Evolutionary conservation across 1,140 invertebrate genomes (phyloP).

Genomic region (Danaus plexippus): DNA sequence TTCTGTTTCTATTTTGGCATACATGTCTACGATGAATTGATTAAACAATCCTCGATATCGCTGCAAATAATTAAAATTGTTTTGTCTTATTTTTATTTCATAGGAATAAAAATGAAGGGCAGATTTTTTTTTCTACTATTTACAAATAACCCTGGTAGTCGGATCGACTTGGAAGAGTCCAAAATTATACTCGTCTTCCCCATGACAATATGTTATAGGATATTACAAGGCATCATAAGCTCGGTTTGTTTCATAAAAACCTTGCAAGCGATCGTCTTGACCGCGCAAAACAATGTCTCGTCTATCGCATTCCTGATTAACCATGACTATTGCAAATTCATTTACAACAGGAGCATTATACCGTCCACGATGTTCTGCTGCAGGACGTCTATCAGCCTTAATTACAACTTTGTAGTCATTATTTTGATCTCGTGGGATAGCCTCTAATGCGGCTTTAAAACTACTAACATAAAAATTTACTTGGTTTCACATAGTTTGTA

Average conservation of each 20-base stretch:
- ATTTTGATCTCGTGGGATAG: conserved; percentile 9
- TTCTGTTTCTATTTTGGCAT: conserved; percentile 12
- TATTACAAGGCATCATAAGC: conserved; percentile 62
- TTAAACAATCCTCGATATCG: conserved; percentile 2
- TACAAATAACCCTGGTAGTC: not conserved
- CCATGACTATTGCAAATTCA: conserved; percentile 50
- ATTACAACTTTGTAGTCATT: conserved; percentile 9
- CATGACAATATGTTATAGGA: conserved; percentile 56
- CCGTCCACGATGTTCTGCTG: conserved; percentile 41
- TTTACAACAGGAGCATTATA: conserved; percentile 43
- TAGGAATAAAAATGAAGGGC: conserved; percentile 13
- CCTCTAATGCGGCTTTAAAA: conserved; percentile 11
- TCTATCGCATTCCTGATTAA: conserved; percentile 32
- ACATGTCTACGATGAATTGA: conserved; percentile 7
- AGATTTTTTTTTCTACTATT: conserved; percentile 13
- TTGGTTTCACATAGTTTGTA: too few species aligned
- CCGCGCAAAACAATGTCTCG: conserved; percentile 19
- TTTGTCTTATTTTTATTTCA: conserved; percentile 7
- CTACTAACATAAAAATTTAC: conserved; percentile 10
- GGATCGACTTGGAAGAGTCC: not conserved
- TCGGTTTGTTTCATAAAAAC: conserved; percentile 43
- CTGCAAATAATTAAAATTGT: conserved; percentile 6
- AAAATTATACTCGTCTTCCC: conserved; percentile 39
- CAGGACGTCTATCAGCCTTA: conserved; percentile 2
- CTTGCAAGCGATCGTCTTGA: conserved; percentile 17